phyloP scores from a whole-genome alignment of 2,888 invertebrate species.

The Zaprionus lineosus region DNA sequence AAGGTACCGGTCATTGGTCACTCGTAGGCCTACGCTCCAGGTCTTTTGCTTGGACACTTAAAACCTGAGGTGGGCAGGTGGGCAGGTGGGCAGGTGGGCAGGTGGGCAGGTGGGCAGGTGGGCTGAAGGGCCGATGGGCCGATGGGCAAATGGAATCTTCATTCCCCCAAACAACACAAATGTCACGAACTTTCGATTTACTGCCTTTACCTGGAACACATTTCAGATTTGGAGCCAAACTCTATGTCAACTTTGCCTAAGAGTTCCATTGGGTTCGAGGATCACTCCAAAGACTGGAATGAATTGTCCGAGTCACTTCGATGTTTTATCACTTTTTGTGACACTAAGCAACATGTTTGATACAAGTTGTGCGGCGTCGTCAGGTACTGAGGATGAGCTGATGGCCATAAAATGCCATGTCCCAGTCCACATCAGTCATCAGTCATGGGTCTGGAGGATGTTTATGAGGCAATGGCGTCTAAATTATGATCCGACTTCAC shows the following conservation, averaged over 20 bases:
- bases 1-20: neutral
- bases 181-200: neutral
- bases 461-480: constrained; percentile 29
- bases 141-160: no score
- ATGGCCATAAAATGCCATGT: constrained; percentile 25
- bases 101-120: no score
- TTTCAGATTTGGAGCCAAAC: neutral
- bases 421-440: no score
- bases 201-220: neutral
- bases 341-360: no score
- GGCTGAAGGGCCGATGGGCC: no score
- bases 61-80: no score
- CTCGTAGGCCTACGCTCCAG: neutral
- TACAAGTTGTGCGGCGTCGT: no score
- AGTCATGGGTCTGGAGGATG: constrained; percentile 24
- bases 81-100: no score
- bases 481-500: constrained; percentile 29
- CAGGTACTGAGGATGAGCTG: constrained; percentile 1
- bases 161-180: constrained; percentile 5
- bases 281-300: no score
- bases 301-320: no score
- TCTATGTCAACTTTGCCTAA: neutral
- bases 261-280: neutral
- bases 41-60: no score
- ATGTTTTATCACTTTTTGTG: no score